Conservation (phyloP, 2,888 invertebrate genomes). For the Pterostichus niger region DNA sequence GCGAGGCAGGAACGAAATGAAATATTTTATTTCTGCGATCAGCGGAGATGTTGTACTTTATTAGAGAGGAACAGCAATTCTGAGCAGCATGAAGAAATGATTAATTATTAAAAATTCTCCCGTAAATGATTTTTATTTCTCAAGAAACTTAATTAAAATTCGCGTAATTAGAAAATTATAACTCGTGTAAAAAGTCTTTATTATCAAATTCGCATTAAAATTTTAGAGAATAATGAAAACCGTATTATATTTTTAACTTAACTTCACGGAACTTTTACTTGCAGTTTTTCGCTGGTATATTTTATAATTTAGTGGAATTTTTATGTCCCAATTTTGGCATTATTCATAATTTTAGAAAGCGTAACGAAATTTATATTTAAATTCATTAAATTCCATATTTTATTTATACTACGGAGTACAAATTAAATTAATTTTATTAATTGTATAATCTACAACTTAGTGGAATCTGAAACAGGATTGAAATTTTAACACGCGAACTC, state of each 20-base stretch:
- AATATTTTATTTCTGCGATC: background rate
- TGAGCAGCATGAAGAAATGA: slow-evolving; percentile 34
- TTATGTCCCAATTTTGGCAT: background rate
- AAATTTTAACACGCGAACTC: too few species aligned
- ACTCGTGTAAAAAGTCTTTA: slow-evolving; percentile 60
- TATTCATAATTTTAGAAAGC: background rate
- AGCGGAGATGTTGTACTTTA: slow-evolving; percentile 20
- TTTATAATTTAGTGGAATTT: background rate
- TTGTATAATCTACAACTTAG: too few species aligned
- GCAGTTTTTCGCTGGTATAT: slow-evolving; percentile 10
- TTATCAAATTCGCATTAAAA: slow-evolving; percentile 61
- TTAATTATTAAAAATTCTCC: slow-evolving; percentile 53
- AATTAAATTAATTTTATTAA: too few species aligned
- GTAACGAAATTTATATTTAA: too few species aligned
- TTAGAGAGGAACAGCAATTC: slow-evolving; percentile 14
- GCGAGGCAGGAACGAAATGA: background rate
- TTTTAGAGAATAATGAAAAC: slow-evolving; percentile 51
- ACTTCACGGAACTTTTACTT: slow-evolving; percentile 44
- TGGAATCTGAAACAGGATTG: too few species aligned
- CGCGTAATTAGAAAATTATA: slow-evolving; percentile 59
- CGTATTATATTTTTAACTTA: slow-evolving; percentile 60
- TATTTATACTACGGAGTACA: too few species aligned
- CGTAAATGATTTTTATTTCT: slow-evolving; percentile 50
- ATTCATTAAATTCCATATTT: too few species aligned
- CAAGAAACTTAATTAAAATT: slow-evolving; percentile 59